Evolutionary conservation across 2,113 vertebrate species (phyloP).

Genomic region (Prinia subflava): DNA sequence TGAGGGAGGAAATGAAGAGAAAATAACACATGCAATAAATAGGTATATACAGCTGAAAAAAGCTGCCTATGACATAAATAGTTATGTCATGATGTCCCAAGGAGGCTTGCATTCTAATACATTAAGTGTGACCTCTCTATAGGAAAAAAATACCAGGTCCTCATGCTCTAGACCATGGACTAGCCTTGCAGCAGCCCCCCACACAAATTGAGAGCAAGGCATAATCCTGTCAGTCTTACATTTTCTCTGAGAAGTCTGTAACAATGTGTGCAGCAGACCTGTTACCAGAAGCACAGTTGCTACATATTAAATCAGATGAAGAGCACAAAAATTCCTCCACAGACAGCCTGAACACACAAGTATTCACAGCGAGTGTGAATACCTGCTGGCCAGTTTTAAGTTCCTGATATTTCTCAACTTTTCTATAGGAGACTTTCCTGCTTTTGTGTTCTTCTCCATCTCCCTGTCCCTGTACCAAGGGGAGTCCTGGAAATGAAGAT

Average conservation of each 20-base stretch:
- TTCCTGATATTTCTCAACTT: background rate
- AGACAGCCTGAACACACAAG: background rate
- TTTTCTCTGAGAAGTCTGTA: background rate
- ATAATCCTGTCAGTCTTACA: background rate
- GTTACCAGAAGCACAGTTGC: background rate
- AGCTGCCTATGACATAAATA: background rate
- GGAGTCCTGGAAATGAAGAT: background rate
- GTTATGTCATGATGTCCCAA: background rate
- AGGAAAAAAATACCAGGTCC: background rate
- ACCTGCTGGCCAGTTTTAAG: background rate
- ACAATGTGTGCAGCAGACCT: background rate
- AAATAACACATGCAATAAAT: background rate
- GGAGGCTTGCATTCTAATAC: background rate
- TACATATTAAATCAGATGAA: background rate
- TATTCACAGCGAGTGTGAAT: background rate
- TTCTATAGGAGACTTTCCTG: background rate
- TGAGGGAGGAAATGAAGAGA: background rate
- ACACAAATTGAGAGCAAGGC: background rate
- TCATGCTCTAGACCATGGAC: background rate
- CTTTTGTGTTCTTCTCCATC: background rate
- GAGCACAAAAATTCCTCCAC: background rate
- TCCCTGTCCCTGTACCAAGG: background rate
- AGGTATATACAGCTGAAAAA: background rate
- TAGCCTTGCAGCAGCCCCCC: background rate
- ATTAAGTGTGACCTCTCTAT: background rate